These are phyloP conservation scores for Trisateles emortualis DNA, from an alignment of 2,888 invertebrate genomes.

Conservation along the genomic window DNA sequence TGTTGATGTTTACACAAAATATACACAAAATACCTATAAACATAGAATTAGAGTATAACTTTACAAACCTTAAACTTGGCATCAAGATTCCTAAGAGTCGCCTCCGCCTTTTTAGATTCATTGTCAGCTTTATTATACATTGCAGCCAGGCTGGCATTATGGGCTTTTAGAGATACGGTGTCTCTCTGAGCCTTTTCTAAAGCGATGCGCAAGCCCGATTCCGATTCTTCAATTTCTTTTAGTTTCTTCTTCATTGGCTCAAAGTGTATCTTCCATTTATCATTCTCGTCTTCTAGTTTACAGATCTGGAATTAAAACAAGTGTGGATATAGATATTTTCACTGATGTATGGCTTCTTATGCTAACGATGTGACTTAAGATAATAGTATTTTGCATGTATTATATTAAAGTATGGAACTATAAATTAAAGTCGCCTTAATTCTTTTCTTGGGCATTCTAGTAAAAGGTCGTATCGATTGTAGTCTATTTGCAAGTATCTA, in stretches of 20 bases:
- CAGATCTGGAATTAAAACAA: conserved; percentile 60
- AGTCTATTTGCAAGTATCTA: too few relatives aligned
- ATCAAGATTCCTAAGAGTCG: conserved; percentile 75
- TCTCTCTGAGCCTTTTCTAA: conserved; percentile 86
- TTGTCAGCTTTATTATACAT: conserved; percentile 80
- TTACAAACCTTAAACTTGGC: conserved; percentile 72
- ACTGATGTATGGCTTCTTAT: background rate
- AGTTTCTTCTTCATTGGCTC: conserved; percentile 85
- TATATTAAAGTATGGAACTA: too few relatives aligned
- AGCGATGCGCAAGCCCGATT: conserved; percentile 83
- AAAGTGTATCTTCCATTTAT: conserved; percentile 83
- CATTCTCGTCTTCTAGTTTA: conserved; percentile 73
- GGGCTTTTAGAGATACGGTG: conserved; percentile 76
- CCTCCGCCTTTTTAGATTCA: conserved; percentile 82
- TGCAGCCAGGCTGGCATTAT: conserved; percentile 76
- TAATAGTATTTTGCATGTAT: too few relatives aligned
- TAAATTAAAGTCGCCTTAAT: too few relatives aligned
- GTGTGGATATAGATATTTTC: background rate
- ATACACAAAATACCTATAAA: background rate
- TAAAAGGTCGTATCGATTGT: too few relatives aligned
- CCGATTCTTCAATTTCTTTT: conserved; percentile 86
- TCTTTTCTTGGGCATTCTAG: too few relatives aligned
- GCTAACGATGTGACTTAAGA: too few relatives aligned
- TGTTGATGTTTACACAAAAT: too few relatives aligned
- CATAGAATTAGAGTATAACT: background rate